Base-by-base conservation (phyloP, 2,113 vertebrate genomes). In the Onychostruthus taczanowskii region DNA sequence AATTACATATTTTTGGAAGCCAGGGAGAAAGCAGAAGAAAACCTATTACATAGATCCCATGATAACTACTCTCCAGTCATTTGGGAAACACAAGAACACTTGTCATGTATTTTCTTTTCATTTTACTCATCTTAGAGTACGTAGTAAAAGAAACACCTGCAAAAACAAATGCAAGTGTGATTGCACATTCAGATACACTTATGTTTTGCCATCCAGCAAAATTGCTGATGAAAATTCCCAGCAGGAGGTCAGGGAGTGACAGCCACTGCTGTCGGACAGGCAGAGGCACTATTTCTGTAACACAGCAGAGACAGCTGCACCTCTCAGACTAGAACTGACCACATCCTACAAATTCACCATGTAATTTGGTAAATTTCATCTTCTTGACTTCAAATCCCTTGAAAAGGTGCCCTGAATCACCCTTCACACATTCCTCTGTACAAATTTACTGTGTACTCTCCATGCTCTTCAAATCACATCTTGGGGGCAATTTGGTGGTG, bases 91-190 rank as follows among this genome's bases (percentile, higher is more conserved):
- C 44, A 18, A 87, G 63, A 89, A 84, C 27, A 63, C 64, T 84
- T 68, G 28, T 49, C 53, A 77, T 44, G 37, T 27, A 89, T 76
- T 89, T 55, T 64, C 41, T 78, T 92, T 94, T 84, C 63, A 49
- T 75, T 87, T 78, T 82, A 81, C 64, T 75, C 46, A 84, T 90
- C 49, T 94, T 82, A 82, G 27, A 67, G 37, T 9, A 18, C 3
- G 12, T 18, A 73, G 18, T 46, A 84, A 86, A 94, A 96, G 80
- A 77, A 94, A 84, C 87, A 95, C 91, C 96, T 94, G 94, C 31
- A 61, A 89, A 86, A 95, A 94, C 72, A 96, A 97, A 94, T 17
- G 16, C 37, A 66, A 80, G 85, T 64, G 28, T 89, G 94, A 96
- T 89, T 94, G 87, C 74, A 87, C 70, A 78, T 89, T 96, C 83